These are phyloP conservation scores for Leiothrix lutea DNA, from an alignment of 2,113 vertebrate species.

Conservation along the genomic window DNA sequence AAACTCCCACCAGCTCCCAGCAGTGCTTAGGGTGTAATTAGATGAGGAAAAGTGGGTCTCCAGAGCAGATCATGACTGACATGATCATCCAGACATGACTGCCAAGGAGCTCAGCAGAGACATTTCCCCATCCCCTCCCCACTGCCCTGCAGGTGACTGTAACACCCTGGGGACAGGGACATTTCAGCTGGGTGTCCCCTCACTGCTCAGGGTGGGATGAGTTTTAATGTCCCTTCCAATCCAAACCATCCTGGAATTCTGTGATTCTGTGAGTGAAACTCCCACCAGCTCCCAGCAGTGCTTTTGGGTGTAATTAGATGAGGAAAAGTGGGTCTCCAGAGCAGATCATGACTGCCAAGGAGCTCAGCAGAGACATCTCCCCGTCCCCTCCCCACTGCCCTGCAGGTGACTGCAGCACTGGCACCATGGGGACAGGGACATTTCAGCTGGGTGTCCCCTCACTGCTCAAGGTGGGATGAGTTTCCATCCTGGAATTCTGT, in stretches of 20 bases:
- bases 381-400: accelerated
- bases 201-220: no score
- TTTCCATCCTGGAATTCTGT: no score
- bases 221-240: no score
- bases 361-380: background rate
- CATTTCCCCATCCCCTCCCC: background rate
- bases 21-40: background rate
- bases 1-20: background rate
- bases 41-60: background rate
- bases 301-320: background rate
- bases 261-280: background rate
- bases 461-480: no score
- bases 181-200: background rate
- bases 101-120: background rate
- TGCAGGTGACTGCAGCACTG: background rate
- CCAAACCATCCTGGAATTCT: no score
- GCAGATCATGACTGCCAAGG: background rate
- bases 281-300: background rate
- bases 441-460: background rate
- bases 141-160: background rate
- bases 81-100: no score
- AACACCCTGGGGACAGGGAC: background rate
- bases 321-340: background rate
- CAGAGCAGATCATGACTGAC: background rate
- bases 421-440: background rate